These are phyloP conservation scores for Rhogogaster chlorosoma DNA, from an alignment of 2,888 invertebrate species.

Conservation along the genomic window DNA sequence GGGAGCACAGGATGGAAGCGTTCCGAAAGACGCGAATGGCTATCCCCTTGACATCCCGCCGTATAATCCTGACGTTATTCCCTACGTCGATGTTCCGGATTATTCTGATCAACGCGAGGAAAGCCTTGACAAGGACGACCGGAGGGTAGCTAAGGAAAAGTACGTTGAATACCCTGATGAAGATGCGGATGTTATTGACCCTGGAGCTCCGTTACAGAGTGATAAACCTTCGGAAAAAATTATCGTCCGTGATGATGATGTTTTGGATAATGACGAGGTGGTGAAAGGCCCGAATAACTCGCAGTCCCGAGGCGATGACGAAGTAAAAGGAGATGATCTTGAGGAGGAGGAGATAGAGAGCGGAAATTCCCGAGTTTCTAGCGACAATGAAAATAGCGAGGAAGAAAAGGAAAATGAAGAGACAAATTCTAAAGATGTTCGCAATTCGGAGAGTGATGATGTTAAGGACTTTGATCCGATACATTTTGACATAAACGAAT, in stretches of 20 bases:
- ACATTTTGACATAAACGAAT: slow-evolving; percentile 66
- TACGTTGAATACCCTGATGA: slow-evolving; percentile 47
- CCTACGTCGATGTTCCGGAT: slow-evolving; percentile 69
- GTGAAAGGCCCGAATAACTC: not conserved
- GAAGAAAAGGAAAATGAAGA: slow-evolving; percentile 61
- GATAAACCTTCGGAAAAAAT: slow-evolving; percentile 19
- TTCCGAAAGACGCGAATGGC: slow-evolving; percentile 47
- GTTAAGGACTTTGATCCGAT: slow-evolving; percentile 52
- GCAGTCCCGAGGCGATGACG: not conserved
- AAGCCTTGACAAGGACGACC: slow-evolving; percentile 65
- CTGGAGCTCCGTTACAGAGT: slow-evolving; percentile 51
- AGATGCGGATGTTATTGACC: slow-evolving; percentile 60
- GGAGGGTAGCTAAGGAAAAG: slow-evolving; percentile 29
- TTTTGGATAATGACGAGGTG: slow-evolving; percentile 56
- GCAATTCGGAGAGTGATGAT: slow-evolving; percentile 72
- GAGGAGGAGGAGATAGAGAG: slow-evolving; percentile 54
- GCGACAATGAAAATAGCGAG: slow-evolving; percentile 49
- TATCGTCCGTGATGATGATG: slow-evolving; percentile 59
- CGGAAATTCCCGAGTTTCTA: slow-evolving; percentile 55
- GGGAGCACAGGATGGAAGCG: not conserved
- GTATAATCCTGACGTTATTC: slow-evolving; percentile 67
- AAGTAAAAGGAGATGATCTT: slow-evolving; percentile 65
- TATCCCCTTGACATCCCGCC: slow-evolving; percentile 54
- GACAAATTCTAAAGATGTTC: slow-evolving; percentile 55
- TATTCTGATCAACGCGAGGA: slow-evolving; percentile 67